Conservation (phyloP, 2,888 invertebrate genomes). For the Caenorhabditis wallacei region DNA sequence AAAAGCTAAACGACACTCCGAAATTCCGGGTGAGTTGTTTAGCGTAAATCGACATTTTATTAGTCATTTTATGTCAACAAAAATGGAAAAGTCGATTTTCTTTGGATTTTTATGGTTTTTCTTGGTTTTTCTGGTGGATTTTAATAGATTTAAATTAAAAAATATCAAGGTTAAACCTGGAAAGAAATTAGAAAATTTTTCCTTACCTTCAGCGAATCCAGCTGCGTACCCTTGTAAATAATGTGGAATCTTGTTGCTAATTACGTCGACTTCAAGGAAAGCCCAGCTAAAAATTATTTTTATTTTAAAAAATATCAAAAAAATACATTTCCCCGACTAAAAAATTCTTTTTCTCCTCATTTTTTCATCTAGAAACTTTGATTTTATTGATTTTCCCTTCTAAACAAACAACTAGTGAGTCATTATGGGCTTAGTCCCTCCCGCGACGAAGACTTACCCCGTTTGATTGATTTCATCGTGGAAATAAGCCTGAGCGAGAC, state of each 20-base stretch:
- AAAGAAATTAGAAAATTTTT: too few relatives aligned
- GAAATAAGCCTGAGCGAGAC: constrained; percentile 71
- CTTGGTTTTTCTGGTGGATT: neutral
- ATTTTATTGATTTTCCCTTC: constrained; percentile 22
- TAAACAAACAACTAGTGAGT: constrained; percentile 10
- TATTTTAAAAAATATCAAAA: neutral
- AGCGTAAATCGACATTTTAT: constrained; percentile 24
- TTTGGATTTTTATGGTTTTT: constrained; percentile 5
- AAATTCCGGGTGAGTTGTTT: constrained; percentile 38
- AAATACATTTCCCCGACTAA: neutral
- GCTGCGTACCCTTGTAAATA: constrained; percentile 80
- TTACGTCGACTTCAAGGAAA: constrained; percentile 79
- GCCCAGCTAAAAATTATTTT: constrained; percentile 70
- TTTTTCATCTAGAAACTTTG: neutral
- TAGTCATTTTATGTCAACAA: neutral
- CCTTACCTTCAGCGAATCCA: constrained; percentile 79
- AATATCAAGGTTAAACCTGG: neutral
- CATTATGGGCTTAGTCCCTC: constrained; percentile 36
- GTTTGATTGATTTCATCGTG: constrained; percentile 74
- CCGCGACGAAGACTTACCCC: too few relatives aligned
- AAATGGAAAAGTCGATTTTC: neutral
- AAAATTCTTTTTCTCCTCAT: neutral
- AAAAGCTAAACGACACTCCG: constrained; percentile 63
- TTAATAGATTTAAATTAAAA: constrained; percentile 1
- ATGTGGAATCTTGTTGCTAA: constrained; percentile 69